Conservation (phyloP, 2,888 invertebrate genomes). For the Mechanitis messenoides region DNA sequence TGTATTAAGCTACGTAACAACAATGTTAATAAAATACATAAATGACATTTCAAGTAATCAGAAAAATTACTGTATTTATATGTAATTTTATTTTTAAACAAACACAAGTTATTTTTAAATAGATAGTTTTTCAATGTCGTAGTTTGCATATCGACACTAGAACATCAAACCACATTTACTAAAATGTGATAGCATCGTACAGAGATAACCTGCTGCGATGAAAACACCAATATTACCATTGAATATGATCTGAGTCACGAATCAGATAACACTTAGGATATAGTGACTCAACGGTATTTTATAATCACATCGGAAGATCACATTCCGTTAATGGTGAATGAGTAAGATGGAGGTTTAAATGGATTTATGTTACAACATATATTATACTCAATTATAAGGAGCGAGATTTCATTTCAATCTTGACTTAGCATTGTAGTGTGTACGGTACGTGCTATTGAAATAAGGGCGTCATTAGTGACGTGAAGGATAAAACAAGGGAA, state of each 20-base stretch:
- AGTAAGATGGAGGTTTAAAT: background rate
- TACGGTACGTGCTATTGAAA: background rate
- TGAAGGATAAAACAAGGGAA: conserved; percentile 1
- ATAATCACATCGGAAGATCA: conserved; percentile 36
- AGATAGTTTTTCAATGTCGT: too few relatives aligned
- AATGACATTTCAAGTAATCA: too few relatives aligned
- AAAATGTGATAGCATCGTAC: background rate
- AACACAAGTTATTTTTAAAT: too few relatives aligned
- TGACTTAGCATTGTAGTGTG: background rate
- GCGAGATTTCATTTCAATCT: background rate
- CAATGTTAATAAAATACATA: too few relatives aligned
- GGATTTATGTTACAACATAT: too few relatives aligned
- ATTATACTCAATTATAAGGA: background rate
- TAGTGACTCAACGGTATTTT: conserved; percentile 28
- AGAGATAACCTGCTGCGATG: conserved; percentile 10
- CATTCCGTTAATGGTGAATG: background rate
- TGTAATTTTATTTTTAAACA: too few relatives aligned
- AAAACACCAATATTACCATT: conserved; percentile 18
- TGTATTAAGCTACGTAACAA: too few relatives aligned
- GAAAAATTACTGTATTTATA: too few relatives aligned
- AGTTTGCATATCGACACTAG: background rate
- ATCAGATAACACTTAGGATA: conserved; percentile 28
- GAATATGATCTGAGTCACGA: conserved; percentile 24
- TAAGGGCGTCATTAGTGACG: conserved; percentile 2
- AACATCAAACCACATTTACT: conserved; percentile 5